Evolutionary conservation across 2,888 invertebrate genomes (phyloP).

Genomic region (Drosophila nr. medialis): DNA sequence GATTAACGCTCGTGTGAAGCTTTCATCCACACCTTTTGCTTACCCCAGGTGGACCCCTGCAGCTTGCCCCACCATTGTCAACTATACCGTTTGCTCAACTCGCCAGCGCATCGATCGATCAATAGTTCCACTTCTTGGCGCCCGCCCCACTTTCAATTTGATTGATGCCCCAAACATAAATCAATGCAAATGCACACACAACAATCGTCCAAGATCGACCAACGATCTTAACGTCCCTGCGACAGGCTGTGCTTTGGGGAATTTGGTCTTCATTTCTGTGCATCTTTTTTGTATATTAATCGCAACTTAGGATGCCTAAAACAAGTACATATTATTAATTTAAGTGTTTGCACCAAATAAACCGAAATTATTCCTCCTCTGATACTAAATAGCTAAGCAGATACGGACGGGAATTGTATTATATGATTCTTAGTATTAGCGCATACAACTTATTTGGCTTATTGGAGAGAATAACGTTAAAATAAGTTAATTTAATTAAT

Average conservation of each 20-base stretch:
- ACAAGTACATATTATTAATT: neutral
- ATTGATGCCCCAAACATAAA: conserved; percentile 69
- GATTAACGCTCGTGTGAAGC: conserved; percentile 68
- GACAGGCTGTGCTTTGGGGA: neutral
- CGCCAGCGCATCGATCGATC: conserved; percentile 13
- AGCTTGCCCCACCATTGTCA: conserved; percentile 9
- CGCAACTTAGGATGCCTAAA: neutral
- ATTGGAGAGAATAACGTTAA: neutral
- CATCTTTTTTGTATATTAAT: neutral
- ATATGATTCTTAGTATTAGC: too few species aligned
- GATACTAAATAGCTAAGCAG: neutral
- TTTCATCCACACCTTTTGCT: conserved; percentile 23
- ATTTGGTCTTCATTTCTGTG: neutral
- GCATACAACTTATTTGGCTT: too few species aligned
- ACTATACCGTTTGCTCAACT: conserved; percentile 6
- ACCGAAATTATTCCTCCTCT: neutral
- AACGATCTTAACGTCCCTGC: neutral
- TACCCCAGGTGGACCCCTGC: neutral
- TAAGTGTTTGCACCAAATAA: neutral
- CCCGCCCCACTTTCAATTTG: conserved; percentile 63
- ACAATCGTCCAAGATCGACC: neutral
- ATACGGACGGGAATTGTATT: too few species aligned
- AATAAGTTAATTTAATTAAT: neutral
- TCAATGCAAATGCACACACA: conserved; percentile 37
- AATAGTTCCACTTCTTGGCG: conserved; percentile 41